Evolutionary conservation across 37 sponge, comb jelly and placozoan species (phyloP).

Genomic region (Chondrilla cf. caribensis): DNA sequence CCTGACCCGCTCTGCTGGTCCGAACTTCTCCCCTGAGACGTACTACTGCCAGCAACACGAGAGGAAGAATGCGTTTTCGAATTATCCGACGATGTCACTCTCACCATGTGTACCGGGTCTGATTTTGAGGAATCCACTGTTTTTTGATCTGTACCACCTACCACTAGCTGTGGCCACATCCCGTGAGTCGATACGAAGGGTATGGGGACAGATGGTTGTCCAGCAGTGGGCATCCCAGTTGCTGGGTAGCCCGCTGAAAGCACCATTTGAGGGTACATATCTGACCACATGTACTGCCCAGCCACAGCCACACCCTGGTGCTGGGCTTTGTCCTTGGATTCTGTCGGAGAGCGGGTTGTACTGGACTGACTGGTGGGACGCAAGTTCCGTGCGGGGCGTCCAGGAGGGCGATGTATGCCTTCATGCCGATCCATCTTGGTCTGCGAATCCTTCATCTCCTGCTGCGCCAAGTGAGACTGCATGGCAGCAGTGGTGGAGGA

Average conservation of each 20-base stretch:
- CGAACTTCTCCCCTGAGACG: neutral
- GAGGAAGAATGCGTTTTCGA: neutral
- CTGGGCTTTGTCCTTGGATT: neutral
- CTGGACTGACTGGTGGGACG: neutral
- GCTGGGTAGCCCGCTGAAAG: too few relatives aligned
- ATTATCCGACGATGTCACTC: neutral
- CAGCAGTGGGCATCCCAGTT: too few relatives aligned
- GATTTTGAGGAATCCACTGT: too few relatives aligned
- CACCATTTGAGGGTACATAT: too few relatives aligned
- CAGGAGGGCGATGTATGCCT: conserved; percentile 1
- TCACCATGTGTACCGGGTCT: neutral
- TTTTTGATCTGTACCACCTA: too few relatives aligned
- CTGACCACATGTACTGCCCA: too few relatives aligned
- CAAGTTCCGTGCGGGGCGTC: too few relatives aligned
- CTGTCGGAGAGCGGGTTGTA: conserved; percentile 5
- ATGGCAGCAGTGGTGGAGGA: neutral
- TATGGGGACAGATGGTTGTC: too few relatives aligned
- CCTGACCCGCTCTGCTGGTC: neutral
- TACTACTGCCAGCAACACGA: neutral
- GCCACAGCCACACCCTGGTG: neutral
- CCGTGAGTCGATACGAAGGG: too few relatives aligned
- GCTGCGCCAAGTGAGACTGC: neutral
- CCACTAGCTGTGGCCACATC: too few relatives aligned
- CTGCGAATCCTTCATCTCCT: neutral
- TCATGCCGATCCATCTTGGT: conserved; percentile 9